phyloP scores from a whole-genome alignment of 2,113 vertebrate genomes.

The Crotalus viridis region DNA sequence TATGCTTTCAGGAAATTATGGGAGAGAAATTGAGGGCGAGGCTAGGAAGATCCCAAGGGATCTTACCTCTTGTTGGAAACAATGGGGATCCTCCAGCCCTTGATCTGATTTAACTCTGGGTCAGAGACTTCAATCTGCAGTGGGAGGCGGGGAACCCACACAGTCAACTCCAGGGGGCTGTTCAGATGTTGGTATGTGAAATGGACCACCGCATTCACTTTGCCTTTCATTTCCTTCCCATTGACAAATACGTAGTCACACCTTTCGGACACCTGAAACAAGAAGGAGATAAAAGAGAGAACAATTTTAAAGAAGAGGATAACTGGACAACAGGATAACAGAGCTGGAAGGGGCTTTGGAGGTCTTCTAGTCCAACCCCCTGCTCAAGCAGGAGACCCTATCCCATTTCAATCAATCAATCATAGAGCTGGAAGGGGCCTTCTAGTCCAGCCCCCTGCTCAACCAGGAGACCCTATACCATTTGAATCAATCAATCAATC shows the following conservation, averaged over 20 bases:
- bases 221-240: constrained; percentile 90
- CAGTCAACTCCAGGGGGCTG: constrained; percentile 82
- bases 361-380: background rate
- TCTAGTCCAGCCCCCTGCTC: too few species aligned
- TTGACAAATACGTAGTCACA: constrained; percentile 94
- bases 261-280: constrained; percentile 85
- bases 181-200: constrained; percentile 92
- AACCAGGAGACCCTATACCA: too few species aligned
- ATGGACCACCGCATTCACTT: constrained; percentile 81
- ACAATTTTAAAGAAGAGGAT: background rate
- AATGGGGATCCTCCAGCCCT: constrained; percentile 91
- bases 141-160: constrained; percentile 89
- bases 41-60: constrained; percentile 44
- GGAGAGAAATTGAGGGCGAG: background rate
- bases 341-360: background rate
- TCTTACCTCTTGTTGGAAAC: constrained; percentile 84
- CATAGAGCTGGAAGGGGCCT: too few species aligned
- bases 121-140: constrained; percentile 92
- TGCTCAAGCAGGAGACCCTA: background rate
- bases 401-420: background rate
- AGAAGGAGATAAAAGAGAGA: background rate
- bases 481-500: too few species aligned
- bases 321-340: background rate
- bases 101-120: constrained; percentile 91
- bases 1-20: background rate